These are phyloP conservation scores for Ridgeia piscesae DNA, from an alignment of 1,140 invertebrate species.

Conservation along the genomic window DNA sequence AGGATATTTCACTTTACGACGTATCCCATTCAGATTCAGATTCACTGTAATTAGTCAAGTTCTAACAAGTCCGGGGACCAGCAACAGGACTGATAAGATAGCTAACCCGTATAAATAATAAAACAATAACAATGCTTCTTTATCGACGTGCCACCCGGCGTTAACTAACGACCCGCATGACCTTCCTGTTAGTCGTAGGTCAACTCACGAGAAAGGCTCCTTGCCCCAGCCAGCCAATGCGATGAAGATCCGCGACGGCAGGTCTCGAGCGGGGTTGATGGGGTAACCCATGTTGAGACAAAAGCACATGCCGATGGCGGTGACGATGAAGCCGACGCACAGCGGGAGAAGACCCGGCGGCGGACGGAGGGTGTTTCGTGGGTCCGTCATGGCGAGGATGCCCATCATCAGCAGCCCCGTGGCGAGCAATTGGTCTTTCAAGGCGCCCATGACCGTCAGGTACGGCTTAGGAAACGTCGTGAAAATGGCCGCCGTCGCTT, in stretches of 20 bases:
- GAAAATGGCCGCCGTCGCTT: conserved; percentile 63
- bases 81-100: too few relatives aligned
- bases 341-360: conserved; percentile 58
- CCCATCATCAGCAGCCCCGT: conserved; percentile 63
- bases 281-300: conserved; percentile 51
- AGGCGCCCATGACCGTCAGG: conserved; percentile 53
- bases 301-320: conserved; percentile 40
- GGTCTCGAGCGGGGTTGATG: conserved; percentile 68
- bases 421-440: conserved; percentile 62
- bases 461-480: conserved; percentile 63
- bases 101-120: too few relatives aligned
- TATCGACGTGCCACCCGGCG: too few relatives aligned
- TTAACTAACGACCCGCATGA: too few relatives aligned
- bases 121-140: background rate
- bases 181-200: too few relatives aligned
- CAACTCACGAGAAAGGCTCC: conserved; percentile 57
- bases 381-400: conserved; percentile 63
- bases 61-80: too few relatives aligned
- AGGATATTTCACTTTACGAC: too few relatives aligned
- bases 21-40: too few relatives aligned
- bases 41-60: too few relatives aligned
- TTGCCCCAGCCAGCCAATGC: conserved; percentile 63
- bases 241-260: conserved; percentile 65
- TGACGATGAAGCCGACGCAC: conserved; percentile 63
- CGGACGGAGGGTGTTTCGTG: conserved; percentile 40